Conservation (phyloP, 2,113 vertebrate genomes). For the Rattus norvegicus region DNA sequence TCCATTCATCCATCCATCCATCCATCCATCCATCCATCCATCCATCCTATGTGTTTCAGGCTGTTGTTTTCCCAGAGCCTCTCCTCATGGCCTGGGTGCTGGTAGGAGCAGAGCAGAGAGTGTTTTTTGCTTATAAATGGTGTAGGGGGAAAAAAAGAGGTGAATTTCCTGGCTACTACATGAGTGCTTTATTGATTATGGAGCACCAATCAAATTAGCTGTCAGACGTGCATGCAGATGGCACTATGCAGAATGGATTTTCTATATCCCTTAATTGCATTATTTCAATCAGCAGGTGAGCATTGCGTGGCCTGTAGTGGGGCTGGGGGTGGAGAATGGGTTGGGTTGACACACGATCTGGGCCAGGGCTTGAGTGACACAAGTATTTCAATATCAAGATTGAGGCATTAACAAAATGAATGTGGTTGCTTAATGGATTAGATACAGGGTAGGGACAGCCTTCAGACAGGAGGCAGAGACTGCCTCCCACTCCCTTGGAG, state of each 20-base stretch:
- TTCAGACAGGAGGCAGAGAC: background rate
- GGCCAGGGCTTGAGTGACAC: conserved; percentile 43
- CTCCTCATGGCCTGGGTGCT: background rate
- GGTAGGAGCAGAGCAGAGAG: background rate
- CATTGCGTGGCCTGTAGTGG: background rate
- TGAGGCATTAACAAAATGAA: conserved; percentile 50
- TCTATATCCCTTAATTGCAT: conserved; percentile 63
- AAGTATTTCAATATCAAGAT: conserved; percentile 50
- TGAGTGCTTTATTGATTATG: conserved; percentile 77
- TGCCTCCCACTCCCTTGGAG: background rate
- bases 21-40: no score
- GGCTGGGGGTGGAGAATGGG: background rate
- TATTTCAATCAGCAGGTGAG: conserved; percentile 70
- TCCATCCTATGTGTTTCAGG: background rate
- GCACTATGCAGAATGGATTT: conserved; percentile 61
- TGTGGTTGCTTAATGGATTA: conserved; percentile 25
- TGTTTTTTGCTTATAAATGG: conserved; percentile 54
- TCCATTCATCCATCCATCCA: background rate
- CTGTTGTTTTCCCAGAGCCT: background rate
- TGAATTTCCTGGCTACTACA: conserved; percentile 34
- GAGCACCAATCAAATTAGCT: conserved; percentile 71
- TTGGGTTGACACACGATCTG: background rate
- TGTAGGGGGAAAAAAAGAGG: conserved; percentile 59
- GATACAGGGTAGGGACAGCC: background rate
- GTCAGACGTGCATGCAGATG: conserved; percentile 67